Evolutionary conservation across 2,797 vertebrate genomes (phyloP).

Genomic region (Amblyopsis hoosieri): DNA sequence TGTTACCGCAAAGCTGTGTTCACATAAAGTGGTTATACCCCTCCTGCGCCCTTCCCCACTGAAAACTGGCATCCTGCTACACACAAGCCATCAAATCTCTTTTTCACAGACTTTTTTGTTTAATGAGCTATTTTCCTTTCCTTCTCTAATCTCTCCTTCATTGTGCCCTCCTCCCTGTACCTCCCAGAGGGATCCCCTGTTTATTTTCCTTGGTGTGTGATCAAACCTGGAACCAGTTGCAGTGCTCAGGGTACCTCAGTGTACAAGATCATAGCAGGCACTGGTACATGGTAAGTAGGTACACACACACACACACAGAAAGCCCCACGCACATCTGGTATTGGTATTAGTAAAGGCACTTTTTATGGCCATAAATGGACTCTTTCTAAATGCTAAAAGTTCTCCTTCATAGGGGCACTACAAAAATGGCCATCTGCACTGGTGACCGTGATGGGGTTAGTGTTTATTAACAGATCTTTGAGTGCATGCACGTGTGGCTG

Average conservation of each 20-base stretch:
- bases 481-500: constrained; percentile 3
- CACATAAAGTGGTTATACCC: neutral
- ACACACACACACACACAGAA: constrained; percentile 19
- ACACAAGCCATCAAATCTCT: neutral
- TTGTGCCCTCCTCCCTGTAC: neutral
- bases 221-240: constrained; percentile 19
- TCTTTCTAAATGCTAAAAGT: constrained; percentile 12
- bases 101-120: neutral
- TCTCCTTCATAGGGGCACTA: constrained; percentile 31
- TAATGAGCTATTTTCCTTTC: neutral
- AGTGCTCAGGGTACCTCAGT: constrained; percentile 15
- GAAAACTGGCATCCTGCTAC: neutral
- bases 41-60: too few species aligned
- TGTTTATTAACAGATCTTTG: constrained; percentile 15
- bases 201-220: constrained; percentile 22
- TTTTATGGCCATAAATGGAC: constrained; percentile 39
- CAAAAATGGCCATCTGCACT: constrained; percentile 25
- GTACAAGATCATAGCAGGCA: constrained; percentile 3
- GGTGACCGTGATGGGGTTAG: constrained; percentile 20
- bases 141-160: neutral
- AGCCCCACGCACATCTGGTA: constrained; percentile 41
- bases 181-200: constrained; percentile 9
- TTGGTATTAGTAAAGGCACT: constrained; percentile 22
- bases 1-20: neutral
- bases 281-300: neutral